A percentile compares a stretch with the other conserved stretches of the same genome.
Conservation (phyloP, 1,140 invertebrate genomes). For the Andricus grossulariae region DNA sequence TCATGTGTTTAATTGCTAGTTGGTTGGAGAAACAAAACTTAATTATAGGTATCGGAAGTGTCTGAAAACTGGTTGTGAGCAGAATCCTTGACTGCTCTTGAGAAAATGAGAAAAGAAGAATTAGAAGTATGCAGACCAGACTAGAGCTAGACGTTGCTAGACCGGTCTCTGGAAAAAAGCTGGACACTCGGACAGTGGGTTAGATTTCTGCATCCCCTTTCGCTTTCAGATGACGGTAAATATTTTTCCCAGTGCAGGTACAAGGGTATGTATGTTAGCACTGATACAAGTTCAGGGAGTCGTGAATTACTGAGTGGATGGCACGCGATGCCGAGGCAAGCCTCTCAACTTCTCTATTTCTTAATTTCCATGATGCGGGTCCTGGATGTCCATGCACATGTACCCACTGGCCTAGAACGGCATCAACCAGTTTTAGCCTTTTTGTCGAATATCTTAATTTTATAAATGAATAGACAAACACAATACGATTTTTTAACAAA, state of each 20-base stretch:
- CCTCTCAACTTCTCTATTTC: constrained; percentile 41
- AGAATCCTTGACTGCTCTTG: no score
- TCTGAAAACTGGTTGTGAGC: no score
- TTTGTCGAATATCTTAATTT: no score
- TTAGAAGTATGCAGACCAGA: constrained; percentile 37
- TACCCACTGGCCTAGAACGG: constrained; percentile 44
- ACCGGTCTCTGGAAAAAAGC: constrained; percentile 58
- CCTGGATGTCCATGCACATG: constrained; percentile 32
- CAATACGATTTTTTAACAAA: no score
- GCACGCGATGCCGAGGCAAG: constrained; percentile 39
- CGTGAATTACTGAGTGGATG: constrained; percentile 23
- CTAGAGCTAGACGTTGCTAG: constrained; percentile 56
- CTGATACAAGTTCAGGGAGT: constrained; percentile 15
- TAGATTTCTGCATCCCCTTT: constrained; percentile 42
- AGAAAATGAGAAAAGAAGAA: neutral
- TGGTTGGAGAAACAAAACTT: neutral
- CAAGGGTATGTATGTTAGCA: constrained; percentile 32
- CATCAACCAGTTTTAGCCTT: no score
- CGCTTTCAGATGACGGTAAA: constrained; percentile 30
- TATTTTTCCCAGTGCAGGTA: constrained; percentile 32
- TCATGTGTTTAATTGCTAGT: no score
- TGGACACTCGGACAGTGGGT: constrained; percentile 50
- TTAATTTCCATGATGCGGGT: constrained; percentile 55
- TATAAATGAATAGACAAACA: no score
- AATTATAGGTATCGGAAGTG: no score